Base-by-base conservation (phyloP, 2,888 invertebrate species). In the Cephus runcator region DNA sequence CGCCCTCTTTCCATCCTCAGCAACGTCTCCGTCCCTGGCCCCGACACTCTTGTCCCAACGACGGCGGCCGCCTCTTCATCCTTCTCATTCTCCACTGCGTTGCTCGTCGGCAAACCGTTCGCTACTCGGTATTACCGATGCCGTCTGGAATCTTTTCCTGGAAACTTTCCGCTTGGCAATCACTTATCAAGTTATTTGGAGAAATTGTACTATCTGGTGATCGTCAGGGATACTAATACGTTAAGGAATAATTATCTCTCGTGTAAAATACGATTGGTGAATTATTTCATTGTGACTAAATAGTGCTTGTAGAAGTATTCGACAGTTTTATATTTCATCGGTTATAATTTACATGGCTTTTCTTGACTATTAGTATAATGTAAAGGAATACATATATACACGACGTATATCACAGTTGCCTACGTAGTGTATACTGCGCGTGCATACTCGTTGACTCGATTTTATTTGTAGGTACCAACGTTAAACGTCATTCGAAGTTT, bases 1-100 rank as follows among this genome's bases (percentile, higher is more conserved):
- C 75, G 77, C 75, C 74, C 75, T 77, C 77, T 74, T 74, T 75
- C 74, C 56, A 56, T 56, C 56, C 56, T 56, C 56, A 56, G 56
- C 56, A 56, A 56, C 56, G 56, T 56, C 56, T 56, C 56, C 56
- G 56, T 56, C 56, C 56, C 56, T 56, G 56, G 56, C 56, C 56
- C 15, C 56, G 56, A 56, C 56, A 56, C 56, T 56, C 56, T 56
- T 56, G 56, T 56, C 56, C 56, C 56, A 56, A 23, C 56, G 56
- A 56, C 56, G 56, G 56, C 56, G 23, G 56, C 56, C 56, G 56
- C 56, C 56, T 56, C 56, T 56, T 56, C 56, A 56, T 56, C 56
- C 56, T 56, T 23, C 56, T 56, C 56, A 56, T 56, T 56, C 56
- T 56, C 56, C 56, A 56, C 56, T 56, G 56, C 23, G 23, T 34